A percentile compares a stretch with the other conserved stretches of the same genome.
These are phyloP conservation scores for Dichetophora obliterata DNA, from an alignment of 2,888 invertebrate species.

Conservation along the genomic window DNA sequence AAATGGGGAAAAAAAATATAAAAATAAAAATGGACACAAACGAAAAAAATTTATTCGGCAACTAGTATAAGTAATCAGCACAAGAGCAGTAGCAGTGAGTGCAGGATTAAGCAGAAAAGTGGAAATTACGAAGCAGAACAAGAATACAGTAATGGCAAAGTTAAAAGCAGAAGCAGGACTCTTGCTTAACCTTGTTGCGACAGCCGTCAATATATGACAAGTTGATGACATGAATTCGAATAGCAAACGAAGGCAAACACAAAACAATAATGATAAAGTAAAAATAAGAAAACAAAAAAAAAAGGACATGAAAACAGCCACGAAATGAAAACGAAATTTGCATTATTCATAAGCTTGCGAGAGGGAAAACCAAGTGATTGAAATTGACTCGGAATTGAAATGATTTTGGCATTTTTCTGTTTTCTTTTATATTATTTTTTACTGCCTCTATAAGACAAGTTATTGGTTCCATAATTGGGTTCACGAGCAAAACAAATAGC, in stretches of 20 bases:
- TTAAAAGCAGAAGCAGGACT: not conserved
- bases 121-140: not conserved
- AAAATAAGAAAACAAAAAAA: not conserved
- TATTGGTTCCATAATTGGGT: too few species aligned
- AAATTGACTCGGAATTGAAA: not conserved
- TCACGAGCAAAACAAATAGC: too few species aligned
- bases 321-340: not conserved
- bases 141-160: not conserved
- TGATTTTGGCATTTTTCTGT: too few species aligned
- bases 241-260: not conserved
- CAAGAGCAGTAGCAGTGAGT: not conserved
- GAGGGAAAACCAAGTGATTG: not conserved
- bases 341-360: constrained; percentile 2
- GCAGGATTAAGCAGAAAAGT: not conserved
- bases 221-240: not conserved
- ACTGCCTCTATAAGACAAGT: too few species aligned
- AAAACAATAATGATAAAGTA: not conserved
- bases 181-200: not conserved
- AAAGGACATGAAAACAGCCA: not conserved
- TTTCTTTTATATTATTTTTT: too few species aligned
- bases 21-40: not conserved
- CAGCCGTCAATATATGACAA: not conserved
- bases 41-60: not conserved
- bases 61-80: not conserved
- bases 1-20: not conserved